phyloP scores from a whole-genome alignment of 2,888 invertebrate species.

The Polyploca ridens region DNA sequence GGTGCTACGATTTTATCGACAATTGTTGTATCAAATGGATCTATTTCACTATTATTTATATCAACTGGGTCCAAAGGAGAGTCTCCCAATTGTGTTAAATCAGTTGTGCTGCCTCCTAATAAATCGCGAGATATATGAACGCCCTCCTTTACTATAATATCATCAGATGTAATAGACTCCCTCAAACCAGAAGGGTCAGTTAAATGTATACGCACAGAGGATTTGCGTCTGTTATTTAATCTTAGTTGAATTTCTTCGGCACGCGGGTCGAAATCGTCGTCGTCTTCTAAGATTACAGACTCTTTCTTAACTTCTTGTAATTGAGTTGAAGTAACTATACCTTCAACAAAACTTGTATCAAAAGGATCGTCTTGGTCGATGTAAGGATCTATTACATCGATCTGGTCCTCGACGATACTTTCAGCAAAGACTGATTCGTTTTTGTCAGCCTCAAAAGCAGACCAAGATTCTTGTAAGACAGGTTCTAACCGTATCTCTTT shows the following conservation, averaged over 20 bases:
- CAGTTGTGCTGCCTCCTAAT: conserved; percentile 90
- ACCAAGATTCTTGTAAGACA: conserved; percentile 85
- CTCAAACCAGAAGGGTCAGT: conserved; percentile 86
- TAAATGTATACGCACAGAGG: conserved; percentile 85
- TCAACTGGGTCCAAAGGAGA: conserved; percentile 87
- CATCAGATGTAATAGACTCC: conserved; percentile 83
- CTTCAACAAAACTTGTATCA: conserved; percentile 93
- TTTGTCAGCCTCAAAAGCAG: conserved; percentile 86
- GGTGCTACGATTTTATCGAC: conserved; percentile 89
- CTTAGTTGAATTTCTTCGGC: conserved; percentile 82
- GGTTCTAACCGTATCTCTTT: conserved; percentile 70
- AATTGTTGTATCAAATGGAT: conserved; percentile 94
- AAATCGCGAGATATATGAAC: conserved; percentile 85
- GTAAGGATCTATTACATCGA: conserved; percentile 76
- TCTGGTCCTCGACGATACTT: conserved; percentile 75
- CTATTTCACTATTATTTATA: conserved; percentile 85
- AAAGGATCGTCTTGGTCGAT: conserved; percentile 91
- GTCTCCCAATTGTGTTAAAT: conserved; percentile 88
- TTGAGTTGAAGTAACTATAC: conserved; percentile 84
- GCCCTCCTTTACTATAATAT: conserved; percentile 70
- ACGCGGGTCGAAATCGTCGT: conserved; percentile 87
- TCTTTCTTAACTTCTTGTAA: conserved; percentile 75
- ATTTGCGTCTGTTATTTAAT: conserved; percentile 76
- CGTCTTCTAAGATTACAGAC: conserved; percentile 70
- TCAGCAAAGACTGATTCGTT: conserved; percentile 76